A percentile compares a stretch with the other conserved stretches of the same genome.
These are phyloP conservation scores for Anaspis maculata DNA, from an alignment of 2,888 invertebrate genomes.

Conservation along the genomic window DNA sequence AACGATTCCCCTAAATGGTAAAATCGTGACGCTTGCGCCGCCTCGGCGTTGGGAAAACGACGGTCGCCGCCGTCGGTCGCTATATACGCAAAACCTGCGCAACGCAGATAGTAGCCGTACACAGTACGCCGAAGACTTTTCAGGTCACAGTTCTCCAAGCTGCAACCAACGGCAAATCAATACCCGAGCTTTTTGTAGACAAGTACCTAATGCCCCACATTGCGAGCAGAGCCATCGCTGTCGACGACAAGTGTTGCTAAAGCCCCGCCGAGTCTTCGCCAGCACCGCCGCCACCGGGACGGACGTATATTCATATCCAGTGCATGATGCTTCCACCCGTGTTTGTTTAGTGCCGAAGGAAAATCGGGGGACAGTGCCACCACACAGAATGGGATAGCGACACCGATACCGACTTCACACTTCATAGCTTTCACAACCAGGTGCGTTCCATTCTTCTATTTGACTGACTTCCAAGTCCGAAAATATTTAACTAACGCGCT, in stretches of 20 bases:
- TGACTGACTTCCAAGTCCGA: background rate
- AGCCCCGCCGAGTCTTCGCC: no score
- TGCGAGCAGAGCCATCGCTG: constrained; percentile 23
- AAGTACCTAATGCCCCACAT: constrained; percentile 37
- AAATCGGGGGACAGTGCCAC: constrained; percentile 8
- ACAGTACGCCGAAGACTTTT: constrained; percentile 23
- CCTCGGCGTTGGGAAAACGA: constrained; percentile 11
- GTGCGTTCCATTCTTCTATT: constrained; percentile 17
- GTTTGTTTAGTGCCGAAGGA: constrained; percentile 14
- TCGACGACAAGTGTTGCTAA: constrained; percentile 12
- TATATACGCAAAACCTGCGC: constrained; percentile 22
- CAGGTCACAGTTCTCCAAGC: constrained; percentile 23
- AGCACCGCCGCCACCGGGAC: constrained; percentile 6
- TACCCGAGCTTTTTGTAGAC: constrained; percentile 33
- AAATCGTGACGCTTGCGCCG: constrained; percentile 21
- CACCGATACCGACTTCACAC: constrained; percentile 10
- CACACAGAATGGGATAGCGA: constrained; percentile 23
- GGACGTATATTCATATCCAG: constrained; percentile 9
- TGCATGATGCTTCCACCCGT: constrained; percentile 13
- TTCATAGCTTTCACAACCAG: constrained; percentile 15
- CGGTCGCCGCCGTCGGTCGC: constrained; percentile 14
- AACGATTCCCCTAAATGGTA: constrained; percentile 17
- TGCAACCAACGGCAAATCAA: constrained; percentile 29
- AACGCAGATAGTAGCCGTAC: constrained; percentile 19
- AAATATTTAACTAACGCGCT: background rate